Base-by-base conservation (phyloP, 2,888 invertebrate species). In the Tinea semifulvella region DNA sequence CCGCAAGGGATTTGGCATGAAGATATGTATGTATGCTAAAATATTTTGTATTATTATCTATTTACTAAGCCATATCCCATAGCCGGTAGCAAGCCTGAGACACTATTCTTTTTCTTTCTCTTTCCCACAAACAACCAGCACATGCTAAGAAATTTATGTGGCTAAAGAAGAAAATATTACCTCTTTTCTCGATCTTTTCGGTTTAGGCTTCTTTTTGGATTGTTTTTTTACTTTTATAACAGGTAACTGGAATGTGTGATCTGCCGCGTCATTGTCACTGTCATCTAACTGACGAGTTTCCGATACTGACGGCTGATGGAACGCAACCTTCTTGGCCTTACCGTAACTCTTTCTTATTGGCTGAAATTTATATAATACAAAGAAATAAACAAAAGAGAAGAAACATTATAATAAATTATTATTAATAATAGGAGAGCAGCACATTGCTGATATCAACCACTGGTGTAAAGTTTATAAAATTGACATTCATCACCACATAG, bases 301-400 rank as follows among this genome's bases (percentile, higher is more conserved):
- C 51, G 60, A 62, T 42, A 62, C 61, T 0, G 64, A 62, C 2
- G 50, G 47, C 1, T 50, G 54, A 58, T 76, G 75, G 46, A 68
- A 55, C 2, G 77, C 74, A 47, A 70, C 79, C 50, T 75, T 77
- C 1, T 64, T 49, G 56, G 77, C 79, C 6, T 11, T 11, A 1
- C 68, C 65, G 46, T 80, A 80, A 49, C 80, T 80, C 52, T 75
- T 79, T 25, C 75, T 62, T 2, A 55, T 53, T 18, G 65, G 66
- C 80, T 79, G 66, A 7, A 61, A 68, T n/a, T 27, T n/a, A n/a
- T 25, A 46, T 7, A 20, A 8, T 31, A 14, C 17, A 17, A 36
- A 36, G n/a, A n/a, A n/a, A n/a, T n/a, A n/a, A n/a, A n/a, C n/a
- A n/a, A n/a, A n/a, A n/a, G n/a, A n/a, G n/a, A n/a, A n/a, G n/a